Base-by-base conservation (phyloP, 2,888 invertebrate genomes). In the Leucoptera coffeella region DNA sequence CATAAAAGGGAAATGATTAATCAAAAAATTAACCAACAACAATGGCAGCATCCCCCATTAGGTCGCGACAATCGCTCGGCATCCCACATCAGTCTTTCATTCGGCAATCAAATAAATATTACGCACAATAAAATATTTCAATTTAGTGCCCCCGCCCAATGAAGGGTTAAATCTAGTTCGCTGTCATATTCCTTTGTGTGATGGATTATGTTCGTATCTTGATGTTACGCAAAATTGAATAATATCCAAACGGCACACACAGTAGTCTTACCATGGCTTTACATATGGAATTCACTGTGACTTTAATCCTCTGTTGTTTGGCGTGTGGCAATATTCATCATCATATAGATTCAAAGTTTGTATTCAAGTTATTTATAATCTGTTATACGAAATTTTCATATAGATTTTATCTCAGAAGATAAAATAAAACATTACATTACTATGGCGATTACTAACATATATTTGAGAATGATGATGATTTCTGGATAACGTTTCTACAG, bases 61-160 rank as follows among this genome's bases (percentile, higher is more conserved):
- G 52, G 47, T 44, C 46, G 41, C 37, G 42, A 64, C 64, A 67
- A 67, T 59, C 54, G 45, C 47, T 47, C 50, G 50, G 53, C 59
- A 54, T 58, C 65, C 65, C 67, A 65, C 65, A 64, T 57, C 46
- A 47, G 50, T 47, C 64, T 59, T 65, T 67, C 65, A 67, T 67
- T 65, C 59, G 56, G 65, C 67, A 67, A 69, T 69, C 67, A 65
- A 65, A 69, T 67, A 67, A 69, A 67, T 69, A 69, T 69, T 64
- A 67, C 59, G 53, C 44, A 61, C 53, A 59, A 64, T 69, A 64
- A 67, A 69, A 67, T 69, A 69, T 69, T 65, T 69, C 69, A 67
- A 62, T 65, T 65, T 61, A 57, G 59, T 56, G 57, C 51, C 49
- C 36, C 56, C 64, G 51, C 58, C 58, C 50, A 35, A 43, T 43